These are phyloP conservation scores for Rhopilema esculentum DNA, from an alignment of 30 jellyfish, hydroid and myxozoan genomes.

Conservation along the genomic window DNA sequence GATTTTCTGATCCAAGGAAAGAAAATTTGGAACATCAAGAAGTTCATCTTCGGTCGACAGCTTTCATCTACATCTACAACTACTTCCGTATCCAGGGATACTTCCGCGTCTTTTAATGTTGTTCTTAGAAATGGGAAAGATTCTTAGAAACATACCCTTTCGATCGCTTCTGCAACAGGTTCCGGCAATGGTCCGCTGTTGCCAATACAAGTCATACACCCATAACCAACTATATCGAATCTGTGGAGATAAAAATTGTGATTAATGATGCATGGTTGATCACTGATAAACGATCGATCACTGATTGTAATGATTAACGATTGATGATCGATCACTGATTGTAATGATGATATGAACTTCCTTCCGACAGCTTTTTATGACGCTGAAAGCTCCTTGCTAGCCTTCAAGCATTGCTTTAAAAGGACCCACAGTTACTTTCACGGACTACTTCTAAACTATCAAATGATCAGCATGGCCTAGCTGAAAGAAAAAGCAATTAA, in stretches of 20 bases:
- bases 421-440: no score
- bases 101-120: not conserved
- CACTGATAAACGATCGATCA: not conserved
- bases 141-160: conserved; percentile 63
- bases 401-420: no score
- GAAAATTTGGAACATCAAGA: no score
- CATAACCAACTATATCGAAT: conserved; percentile 91
- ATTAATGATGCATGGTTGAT: not conserved
- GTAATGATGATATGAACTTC: not conserved
- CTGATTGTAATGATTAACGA: not conserved
- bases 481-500: no score
- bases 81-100: not conserved
- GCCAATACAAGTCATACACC: conserved; percentile 97
- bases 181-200: conserved; percentile 98
- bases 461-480: no score
- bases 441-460: no score
- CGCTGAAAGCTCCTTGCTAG: no score
- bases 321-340: not conserved
- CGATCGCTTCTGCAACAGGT: conserved; percentile 91
- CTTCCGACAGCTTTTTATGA: not conserved
- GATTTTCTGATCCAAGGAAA: no score
- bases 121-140: not conserved
- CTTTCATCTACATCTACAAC: no score
- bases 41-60: no score
- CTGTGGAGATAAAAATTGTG: conserved; percentile 35